Evolutionary conservation across 2,797 vertebrate species (phyloP).

Genomic region (Stomatorhinus walkeri): DNA sequence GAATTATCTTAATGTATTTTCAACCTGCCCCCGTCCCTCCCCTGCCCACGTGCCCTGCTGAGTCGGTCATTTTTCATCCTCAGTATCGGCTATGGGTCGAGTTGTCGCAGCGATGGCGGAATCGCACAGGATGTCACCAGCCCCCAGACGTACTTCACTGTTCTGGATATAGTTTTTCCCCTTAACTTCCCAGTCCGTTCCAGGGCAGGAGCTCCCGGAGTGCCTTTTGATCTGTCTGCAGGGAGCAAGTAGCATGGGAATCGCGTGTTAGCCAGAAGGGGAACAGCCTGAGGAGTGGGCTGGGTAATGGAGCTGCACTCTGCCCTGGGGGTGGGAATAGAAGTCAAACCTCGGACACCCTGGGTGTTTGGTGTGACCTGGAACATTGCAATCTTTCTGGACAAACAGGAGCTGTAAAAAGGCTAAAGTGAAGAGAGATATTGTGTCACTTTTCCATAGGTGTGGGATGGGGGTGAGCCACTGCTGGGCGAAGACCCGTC

Average conservation of each 20-base stretch:
- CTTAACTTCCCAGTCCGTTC: background rate
- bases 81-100: slow-evolving; percentile 24
- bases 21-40: slow-evolving; percentile 26
- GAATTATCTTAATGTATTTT: slow-evolving; percentile 54
- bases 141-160: background rate
- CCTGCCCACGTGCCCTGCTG: background rate
- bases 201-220: background rate
- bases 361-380: background rate
- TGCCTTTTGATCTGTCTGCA: background rate
- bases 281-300: background rate
- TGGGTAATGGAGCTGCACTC: background rate
- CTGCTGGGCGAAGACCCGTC: background rate
- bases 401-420: background rate
- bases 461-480: background rate
- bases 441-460: background rate
- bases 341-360: background rate
- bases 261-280: background rate
- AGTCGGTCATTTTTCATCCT: slow-evolving; percentile 26
- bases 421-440: background rate
- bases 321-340: background rate
- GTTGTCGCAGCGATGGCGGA: background rate
- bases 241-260: background rate
- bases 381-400: background rate
- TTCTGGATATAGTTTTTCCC: background rate
- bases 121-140: background rate